Evolutionary conservation across 2,113 vertebrate species (phyloP).

Genomic region (Scomber colias): DNA sequence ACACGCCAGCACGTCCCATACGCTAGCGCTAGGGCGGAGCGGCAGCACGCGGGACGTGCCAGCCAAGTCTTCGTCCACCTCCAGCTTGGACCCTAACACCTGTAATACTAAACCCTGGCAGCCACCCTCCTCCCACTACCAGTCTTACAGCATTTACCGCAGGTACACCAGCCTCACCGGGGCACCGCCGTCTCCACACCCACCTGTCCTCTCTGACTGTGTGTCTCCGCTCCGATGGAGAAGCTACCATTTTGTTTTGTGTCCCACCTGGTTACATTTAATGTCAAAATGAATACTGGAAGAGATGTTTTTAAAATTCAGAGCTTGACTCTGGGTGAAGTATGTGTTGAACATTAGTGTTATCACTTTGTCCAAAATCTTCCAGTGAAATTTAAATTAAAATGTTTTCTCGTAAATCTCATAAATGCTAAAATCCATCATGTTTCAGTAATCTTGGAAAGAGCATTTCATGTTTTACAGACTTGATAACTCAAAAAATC

Average conservation of each 20-base stretch:
- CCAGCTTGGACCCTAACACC: slow-evolving; percentile 89
- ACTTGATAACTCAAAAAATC: too few relatives aligned
- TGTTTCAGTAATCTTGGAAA: neutral
- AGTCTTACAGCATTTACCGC: slow-evolving; percentile 88
- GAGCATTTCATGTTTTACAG: too few relatives aligned
- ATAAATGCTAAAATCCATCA: too few relatives aligned
- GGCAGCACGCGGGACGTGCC: slow-evolving; percentile 89
- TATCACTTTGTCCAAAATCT: too few relatives aligned
- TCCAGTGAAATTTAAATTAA: too few relatives aligned
- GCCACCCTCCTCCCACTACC: slow-evolving; percentile 84
- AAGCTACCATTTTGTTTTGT: slow-evolving; percentile 7
- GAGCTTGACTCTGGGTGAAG: neutral
- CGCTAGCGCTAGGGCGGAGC: slow-evolving; percentile 87
- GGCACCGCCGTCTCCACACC: slow-evolving; percentile 39
- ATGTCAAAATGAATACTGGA: neutral
- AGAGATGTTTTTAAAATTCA: neutral
- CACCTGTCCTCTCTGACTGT: slow-evolving; percentile 41
- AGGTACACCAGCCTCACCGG: slow-evolving; percentile 79
- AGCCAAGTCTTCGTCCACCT: slow-evolving; percentile 88
- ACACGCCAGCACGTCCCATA: slow-evolving; percentile 86
- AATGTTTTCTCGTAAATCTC: too few relatives aligned
- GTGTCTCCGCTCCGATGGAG: slow-evolving; percentile 22
- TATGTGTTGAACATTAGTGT: too few relatives aligned
- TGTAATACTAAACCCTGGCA: slow-evolving; percentile 88
- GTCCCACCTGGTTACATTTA: neutral